Conservation (phyloP, 2,113 vertebrate species). For the Pseudopodoces humilis region DNA sequence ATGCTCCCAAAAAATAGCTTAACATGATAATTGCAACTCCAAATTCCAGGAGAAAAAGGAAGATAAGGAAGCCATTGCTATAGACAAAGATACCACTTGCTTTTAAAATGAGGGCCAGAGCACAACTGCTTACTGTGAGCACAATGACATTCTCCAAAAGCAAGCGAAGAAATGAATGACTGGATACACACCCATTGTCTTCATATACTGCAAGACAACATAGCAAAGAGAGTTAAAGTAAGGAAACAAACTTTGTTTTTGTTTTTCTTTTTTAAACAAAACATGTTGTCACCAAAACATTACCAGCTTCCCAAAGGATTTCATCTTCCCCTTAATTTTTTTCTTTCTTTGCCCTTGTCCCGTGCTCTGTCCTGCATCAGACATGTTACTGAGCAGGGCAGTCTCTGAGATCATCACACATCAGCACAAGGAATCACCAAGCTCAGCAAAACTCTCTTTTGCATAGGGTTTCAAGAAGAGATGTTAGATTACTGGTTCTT, state of each 20-base stretch:
- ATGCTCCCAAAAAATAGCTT: conserved; percentile 68
- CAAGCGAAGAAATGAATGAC: conserved; percentile 70
- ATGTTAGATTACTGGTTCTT: neutral
- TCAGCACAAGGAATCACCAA: rapidly evolving
- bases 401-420: neutral
- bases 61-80: conserved; percentile 66
- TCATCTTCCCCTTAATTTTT: neutral
- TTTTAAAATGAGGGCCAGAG: conserved; percentile 69
- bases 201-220: conserved; percentile 67
- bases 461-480: neutral
- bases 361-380: neutral
- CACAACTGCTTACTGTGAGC: conserved; percentile 54
- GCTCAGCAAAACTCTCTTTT: neutral
- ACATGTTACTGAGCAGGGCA: rapidly evolving
- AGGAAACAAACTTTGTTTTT: neutral
- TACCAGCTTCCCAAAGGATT: neutral
- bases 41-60: conserved; percentile 75
- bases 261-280: neutral
- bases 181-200: conserved; percentile 73
- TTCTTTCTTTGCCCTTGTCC: neutral
- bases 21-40: conserved; percentile 66
- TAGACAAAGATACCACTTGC: conserved; percentile 65
- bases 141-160: conserved; percentile 71
- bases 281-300: neutral
- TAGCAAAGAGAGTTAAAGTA: neutral